phyloP scores from a whole-genome alignment of 2,797 vertebrate species.

The Lutjanus argentimaculatus region DNA sequence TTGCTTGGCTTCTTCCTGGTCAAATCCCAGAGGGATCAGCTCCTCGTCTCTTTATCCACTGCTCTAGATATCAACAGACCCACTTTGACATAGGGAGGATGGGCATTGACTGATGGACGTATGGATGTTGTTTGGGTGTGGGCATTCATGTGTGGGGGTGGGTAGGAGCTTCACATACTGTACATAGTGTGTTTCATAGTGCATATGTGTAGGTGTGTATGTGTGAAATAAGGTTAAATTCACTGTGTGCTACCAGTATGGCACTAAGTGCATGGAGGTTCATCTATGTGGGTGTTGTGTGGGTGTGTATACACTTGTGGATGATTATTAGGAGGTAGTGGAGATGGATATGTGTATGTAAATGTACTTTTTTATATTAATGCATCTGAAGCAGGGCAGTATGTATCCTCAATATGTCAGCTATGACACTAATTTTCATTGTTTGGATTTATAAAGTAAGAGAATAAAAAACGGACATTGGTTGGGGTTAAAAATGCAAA shows the following conservation, averaged over 20 bases:
- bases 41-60: conserved; percentile 60
- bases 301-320: conserved; percentile 39
- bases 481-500: background rate
- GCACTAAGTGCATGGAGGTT: conserved; percentile 35
- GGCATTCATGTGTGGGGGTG: conserved; percentile 16
- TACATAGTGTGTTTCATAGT: conserved; percentile 15
- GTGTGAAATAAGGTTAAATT: conserved; percentile 47
- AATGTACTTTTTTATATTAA: conserved; percentile 20
- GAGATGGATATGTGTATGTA: conserved; percentile 38
- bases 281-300: conserved; percentile 54
- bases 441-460: background rate
- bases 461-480: background rate
- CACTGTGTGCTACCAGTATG: conserved; percentile 14
- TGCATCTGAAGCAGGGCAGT: background rate
- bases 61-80: conserved; percentile 61
- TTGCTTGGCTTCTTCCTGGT: conserved; percentile 58
- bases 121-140: conserved; percentile 34
- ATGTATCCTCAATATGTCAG: background rate
- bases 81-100: conserved; percentile 43
- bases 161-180: background rate
- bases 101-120: conserved; percentile 37
- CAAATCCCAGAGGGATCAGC: conserved; percentile 69
- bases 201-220: conserved; percentile 24
- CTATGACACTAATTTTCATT: background rate
- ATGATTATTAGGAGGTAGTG: conserved; percentile 17